phyloP scores from a whole-genome alignment of 2,797 vertebrate genomes.

The Lacerta bilineata region DNA sequence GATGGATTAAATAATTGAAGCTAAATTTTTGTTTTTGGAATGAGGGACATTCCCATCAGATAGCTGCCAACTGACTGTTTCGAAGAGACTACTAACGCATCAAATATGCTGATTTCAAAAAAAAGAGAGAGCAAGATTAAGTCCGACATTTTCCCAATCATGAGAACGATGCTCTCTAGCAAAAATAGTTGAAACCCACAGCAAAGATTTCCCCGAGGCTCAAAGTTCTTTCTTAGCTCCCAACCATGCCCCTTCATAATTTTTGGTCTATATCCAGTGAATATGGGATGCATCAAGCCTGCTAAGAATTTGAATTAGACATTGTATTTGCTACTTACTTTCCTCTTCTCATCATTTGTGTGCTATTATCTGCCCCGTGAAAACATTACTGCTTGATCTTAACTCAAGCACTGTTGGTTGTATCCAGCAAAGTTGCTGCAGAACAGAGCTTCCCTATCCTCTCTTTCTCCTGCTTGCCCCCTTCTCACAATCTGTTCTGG shows the following conservation, averaged over 20 bases:
- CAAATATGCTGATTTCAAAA: background rate
- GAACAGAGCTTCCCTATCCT: too few relatives aligned
- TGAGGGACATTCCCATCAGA: background rate
- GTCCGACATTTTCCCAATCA: conserved; percentile 37
- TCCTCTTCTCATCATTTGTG: conserved; percentile 48
- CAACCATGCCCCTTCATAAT: background rate
- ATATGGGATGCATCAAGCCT: conserved; percentile 59
- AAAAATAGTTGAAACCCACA: conserved; percentile 19
- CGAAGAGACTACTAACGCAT: background rate
- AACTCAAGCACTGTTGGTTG: conserved; percentile 41
- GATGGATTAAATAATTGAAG: background rate
- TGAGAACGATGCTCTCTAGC: conserved; percentile 47
- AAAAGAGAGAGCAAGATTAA: background rate
- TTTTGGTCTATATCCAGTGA: conserved; percentile 65
- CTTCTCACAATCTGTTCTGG: too few relatives aligned
- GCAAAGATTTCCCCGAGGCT: conserved; percentile 41
- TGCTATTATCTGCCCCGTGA: conserved; percentile 51
- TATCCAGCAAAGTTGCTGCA: too few relatives aligned
- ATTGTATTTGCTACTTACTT: conserved; percentile 61
- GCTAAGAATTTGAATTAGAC: conserved; percentile 50
- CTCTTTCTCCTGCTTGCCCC: too few relatives aligned
- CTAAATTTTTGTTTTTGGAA: background rate
- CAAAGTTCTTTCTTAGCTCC: conserved; percentile 48
- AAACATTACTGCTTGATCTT: conserved; percentile 60
- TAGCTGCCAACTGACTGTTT: too few relatives aligned